Evolutionary conservation across 2,797 vertebrate species (phyloP), one percentile per base, ranked within the genome.

Genomic region (Borostomias antarcticus): DNA sequence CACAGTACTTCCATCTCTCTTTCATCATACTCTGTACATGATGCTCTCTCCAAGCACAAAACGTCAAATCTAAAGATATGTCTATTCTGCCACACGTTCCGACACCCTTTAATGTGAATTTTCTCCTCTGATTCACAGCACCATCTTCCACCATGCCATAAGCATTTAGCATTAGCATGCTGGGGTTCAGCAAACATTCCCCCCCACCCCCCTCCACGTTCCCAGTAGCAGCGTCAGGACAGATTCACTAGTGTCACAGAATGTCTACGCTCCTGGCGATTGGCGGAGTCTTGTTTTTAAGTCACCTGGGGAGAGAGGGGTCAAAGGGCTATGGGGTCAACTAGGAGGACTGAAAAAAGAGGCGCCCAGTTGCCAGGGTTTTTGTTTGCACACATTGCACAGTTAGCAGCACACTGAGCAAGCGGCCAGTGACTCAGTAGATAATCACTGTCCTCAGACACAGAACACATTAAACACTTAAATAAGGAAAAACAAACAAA

Each of bases 401-500:
- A 28, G 25, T 45, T 19, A 60, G 40, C 58, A 40, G 73, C 65
- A 59, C 63, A 32, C 35, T 30, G 52, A 30, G 48, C 40, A 65
- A 64, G 70, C 48, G 63, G 62, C 58, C 40, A 69, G 53, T 13
- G 56, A 58, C 57, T 70, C 61, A 57, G 52, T 57, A 65, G 26
- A 23, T 57, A 4, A 47, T 57, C n/a, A 64, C 50, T 28, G 37
- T 60, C 47, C 52, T 26, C 58, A 37, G 66, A 57, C 60, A 71
- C 29, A 74, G 56, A 72, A 65, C 70, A 56, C 64, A 33, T 58
- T 66, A 50, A 60, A 60, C 37, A 40, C 35, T 58, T 1, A 58
- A 29, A 47, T 15, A 66, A 73, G 64, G 68, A 50, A 64, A 65
- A 58, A 29, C 37, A 10, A 66, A 73, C 61, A 66, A 50, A 64